Conservation (phyloP, 2,113 vertebrate species). For the Gymnocephalus cernua region DNA sequence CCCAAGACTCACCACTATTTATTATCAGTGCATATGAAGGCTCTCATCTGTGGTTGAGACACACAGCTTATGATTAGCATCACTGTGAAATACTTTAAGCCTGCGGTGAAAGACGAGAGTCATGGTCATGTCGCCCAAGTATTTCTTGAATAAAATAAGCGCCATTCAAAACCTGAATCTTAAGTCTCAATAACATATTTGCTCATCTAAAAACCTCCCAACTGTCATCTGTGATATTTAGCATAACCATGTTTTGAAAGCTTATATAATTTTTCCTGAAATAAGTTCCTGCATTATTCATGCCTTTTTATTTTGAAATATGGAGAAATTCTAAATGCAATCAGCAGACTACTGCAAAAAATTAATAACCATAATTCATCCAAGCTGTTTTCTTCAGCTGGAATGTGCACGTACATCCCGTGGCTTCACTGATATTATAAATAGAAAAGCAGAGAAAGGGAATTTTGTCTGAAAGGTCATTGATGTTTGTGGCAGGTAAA, state of each 20-base stretch:
- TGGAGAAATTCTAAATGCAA: conserved; percentile 47
- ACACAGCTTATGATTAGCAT: conserved; percentile 48
- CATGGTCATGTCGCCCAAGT: conserved; percentile 51
- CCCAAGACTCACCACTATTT: conserved; percentile 48
- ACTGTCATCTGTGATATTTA: conserved; percentile 55
- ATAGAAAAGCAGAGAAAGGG: conserved; percentile 68
- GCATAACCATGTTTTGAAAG: conserved; percentile 42
- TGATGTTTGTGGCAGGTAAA: conserved; percentile 59
- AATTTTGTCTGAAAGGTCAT: conserved; percentile 52
- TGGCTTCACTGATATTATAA: conserved; percentile 67
- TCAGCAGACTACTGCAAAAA: conserved; percentile 64
- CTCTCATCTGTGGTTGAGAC: conserved; percentile 52
- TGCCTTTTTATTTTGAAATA: conserved; percentile 38
- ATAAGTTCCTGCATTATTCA: conserved; percentile 39
- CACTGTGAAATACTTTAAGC: conserved; percentile 55
- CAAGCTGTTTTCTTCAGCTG: conserved; percentile 59
- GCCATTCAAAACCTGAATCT: conserved; percentile 42
- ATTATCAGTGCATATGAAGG: conserved; percentile 35
- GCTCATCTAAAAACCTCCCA: conserved; percentile 47
- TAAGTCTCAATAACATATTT: conserved; percentile 45
- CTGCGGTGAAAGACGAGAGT: conserved; percentile 66
- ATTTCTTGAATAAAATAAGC: conserved; percentile 58
- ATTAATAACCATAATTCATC: conserved; percentile 60
- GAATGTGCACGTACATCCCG: conserved; percentile 56
- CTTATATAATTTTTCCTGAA: conserved; percentile 52